These are phyloP conservation scores for Gephyroberyx darwinii DNA, from an alignment of 2,797 vertebrate species.

Conservation along the genomic window DNA sequence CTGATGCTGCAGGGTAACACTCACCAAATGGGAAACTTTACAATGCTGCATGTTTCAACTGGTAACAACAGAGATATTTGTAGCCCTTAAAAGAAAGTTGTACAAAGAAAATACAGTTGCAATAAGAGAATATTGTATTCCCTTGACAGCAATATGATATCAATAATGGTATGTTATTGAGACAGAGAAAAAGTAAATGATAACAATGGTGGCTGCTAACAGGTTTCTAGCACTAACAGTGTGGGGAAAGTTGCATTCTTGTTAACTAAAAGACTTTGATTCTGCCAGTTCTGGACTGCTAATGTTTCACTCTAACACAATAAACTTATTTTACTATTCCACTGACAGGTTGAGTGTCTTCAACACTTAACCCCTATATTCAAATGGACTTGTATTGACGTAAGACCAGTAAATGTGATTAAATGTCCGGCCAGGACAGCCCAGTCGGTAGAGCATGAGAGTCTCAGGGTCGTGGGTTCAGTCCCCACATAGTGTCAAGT, in stretches of 20 bases:
- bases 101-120: constrained; percentile 32
- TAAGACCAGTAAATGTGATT: not conserved
- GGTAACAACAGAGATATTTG: constrained; percentile 50
- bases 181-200: constrained; percentile 3
- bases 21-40: constrained; percentile 60
- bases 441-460: too few species aligned
- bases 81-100: constrained; percentile 29
- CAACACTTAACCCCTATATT: not conserved
- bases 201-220: not conserved
- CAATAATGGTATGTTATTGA: constrained; percentile 30
- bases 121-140: constrained; percentile 33
- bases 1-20: constrained; percentile 37
- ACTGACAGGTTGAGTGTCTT: constrained; percentile 18
- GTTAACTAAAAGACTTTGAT: not conserved
- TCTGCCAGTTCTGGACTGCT: not conserved
- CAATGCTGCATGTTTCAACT: constrained; percentile 54
- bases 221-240: constrained; percentile 1
- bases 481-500: too few species aligned
- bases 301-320: not conserved
- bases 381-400: too few species aligned
- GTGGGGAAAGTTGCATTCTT: not conserved
- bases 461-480: too few species aligned
- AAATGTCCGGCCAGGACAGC: not conserved
- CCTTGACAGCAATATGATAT: constrained; percentile 29
- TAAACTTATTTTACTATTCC: constrained; percentile 2